Base-by-base conservation (phyloP, 2,113 vertebrate genomes). In the Phylloscopus whistleri region DNA sequence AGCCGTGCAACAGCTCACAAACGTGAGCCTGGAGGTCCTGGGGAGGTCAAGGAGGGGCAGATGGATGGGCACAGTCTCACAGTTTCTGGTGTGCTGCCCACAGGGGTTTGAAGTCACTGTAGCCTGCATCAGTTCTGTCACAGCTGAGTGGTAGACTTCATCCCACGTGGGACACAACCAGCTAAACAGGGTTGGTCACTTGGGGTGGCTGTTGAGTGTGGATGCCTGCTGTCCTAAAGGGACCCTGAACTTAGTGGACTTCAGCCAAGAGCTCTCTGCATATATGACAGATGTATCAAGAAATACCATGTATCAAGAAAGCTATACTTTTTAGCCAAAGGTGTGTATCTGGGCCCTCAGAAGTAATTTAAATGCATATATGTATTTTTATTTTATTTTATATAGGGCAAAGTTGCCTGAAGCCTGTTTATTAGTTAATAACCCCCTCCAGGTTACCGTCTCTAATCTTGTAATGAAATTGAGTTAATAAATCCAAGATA, bases 401-500 rank as follows among this genome's bases (percentile, higher is more conserved):
- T 81, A 84, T 68, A 66, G 74, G 93, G 84, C 35, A 21, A 96
- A 97, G 81, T 96, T 96, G 94, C 96, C 93, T 97, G 89, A 97
- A 95, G 91, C 96, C 92, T 96, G 93, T 96, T 97, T 98, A 97
- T 98, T 98, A 97, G 93, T 96, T 97, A 97, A 95, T 96, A 96
- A 96, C 90, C 92, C 88, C 96, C 94, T 95, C 96, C 93, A 97
- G 96, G 92, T 96, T 97, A 90, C 93, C 90, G 13, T 97, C 96
- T 97, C 93, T 97, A 93, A 96, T 97, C 98, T 98, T 93, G 93
- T 97, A 97, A 97, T 97, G 97, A 98, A 98, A 98, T 97, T 98
- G 97, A 98, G 98, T 98, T 98, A 98, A 98, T 98, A 98, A 97
- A 98, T 98, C 97, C 96, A 97, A 97, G 97, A 97, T 98, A 98